These are phyloP conservation scores for Ganaspis brasiliensis DNA, from an alignment of 2,888 invertebrate species.

Conservation along the genomic window DNA sequence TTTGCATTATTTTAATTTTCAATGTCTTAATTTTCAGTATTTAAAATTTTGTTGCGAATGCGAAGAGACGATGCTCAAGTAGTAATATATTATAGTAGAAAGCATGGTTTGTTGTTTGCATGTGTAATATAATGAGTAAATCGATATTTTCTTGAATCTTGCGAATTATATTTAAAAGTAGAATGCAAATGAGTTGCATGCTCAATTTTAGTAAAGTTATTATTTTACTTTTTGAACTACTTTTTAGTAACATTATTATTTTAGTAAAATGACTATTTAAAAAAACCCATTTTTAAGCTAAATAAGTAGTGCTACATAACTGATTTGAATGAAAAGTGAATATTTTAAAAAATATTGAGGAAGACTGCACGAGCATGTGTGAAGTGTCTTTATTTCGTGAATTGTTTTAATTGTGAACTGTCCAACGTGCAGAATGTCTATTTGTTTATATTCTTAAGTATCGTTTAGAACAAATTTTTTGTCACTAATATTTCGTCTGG, in stretches of 20 bases:
- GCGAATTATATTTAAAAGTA: constrained; percentile 10
- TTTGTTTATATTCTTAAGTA: constrained; percentile 15
- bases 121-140: constrained; percentile 35
- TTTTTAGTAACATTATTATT: too few species aligned
- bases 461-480: constrained; percentile 26
- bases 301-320: neutral
- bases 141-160: constrained; percentile 8
- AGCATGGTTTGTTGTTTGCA: constrained; percentile 50
- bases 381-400: constrained; percentile 30
- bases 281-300: neutral
- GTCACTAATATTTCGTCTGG: constrained; percentile 20
- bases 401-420: constrained; percentile 13
- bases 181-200: constrained; percentile 39
- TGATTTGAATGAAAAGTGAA: neutral
- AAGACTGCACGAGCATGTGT: constrained; percentile 32
- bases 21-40: neutral
- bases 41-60: constrained; percentile 25
- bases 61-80: constrained; percentile 37
- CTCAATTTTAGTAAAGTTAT: constrained; percentile 17
- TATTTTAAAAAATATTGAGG: neutral
- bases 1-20: neutral
- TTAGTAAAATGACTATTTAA: neutral
- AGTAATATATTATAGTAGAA: constrained; percentile 39
- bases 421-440: constrained; percentile 19
- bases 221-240: neutral